These are phyloP conservation scores for Drosophila simulans DNA, from an alignment of 1,140 invertebrate species.

Conservation along the genomic window DNA sequence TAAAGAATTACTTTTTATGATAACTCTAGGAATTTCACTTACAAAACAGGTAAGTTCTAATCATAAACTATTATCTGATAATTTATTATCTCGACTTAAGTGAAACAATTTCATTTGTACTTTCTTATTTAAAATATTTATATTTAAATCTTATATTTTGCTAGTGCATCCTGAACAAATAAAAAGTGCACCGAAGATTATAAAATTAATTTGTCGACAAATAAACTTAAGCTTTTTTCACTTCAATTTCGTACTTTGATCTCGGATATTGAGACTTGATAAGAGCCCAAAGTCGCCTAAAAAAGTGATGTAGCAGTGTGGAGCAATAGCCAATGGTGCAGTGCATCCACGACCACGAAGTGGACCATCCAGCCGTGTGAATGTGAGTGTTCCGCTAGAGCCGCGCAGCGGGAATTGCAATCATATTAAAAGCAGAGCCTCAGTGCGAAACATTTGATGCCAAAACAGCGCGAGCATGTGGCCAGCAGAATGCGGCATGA, in stretches of 20 bases:
- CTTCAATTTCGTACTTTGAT: too few relatives aligned
- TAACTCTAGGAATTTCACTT: background rate
- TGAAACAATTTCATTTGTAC: too few relatives aligned
- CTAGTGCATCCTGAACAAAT: too few relatives aligned
- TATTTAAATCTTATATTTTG: too few relatives aligned
- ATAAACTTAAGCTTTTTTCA: too few relatives aligned
- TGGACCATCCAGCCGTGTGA: constrained; percentile 55
- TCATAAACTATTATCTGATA: too few relatives aligned
- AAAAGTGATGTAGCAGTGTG: constrained; percentile 4
- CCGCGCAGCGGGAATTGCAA: constrained; percentile 63
- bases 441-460: constrained; percentile 46
- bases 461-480: constrained; percentile 21
- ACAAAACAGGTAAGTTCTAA: background rate
- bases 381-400: constrained; percentile 14
- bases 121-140: too few relatives aligned
- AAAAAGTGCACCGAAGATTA: too few relatives aligned
- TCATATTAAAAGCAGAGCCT: constrained; percentile 72
- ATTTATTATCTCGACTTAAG: too few relatives aligned
- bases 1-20: background rate
- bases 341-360: constrained; percentile 24
- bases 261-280: too few relatives aligned
- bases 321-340: constrained; percentile 15
- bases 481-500: constrained; percentile 38
- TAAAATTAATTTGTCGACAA: too few relatives aligned
- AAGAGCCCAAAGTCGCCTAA: constrained; percentile 5